These are phyloP conservation scores for Amblyraja radiata DNA, from an alignment of 2,797 vertebrate genomes.

Conservation along the genomic window DNA sequence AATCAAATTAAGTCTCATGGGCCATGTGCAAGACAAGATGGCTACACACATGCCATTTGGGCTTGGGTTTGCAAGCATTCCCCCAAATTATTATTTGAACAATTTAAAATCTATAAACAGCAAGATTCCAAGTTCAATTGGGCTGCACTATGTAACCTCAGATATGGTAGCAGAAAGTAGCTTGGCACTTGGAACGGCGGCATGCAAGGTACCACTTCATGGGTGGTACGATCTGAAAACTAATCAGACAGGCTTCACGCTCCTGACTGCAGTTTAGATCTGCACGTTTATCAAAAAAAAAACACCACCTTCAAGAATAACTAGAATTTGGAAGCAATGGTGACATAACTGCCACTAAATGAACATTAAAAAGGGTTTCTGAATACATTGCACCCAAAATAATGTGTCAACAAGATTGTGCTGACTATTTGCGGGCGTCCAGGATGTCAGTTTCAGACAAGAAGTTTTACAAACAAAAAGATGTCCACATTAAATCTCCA, in stretches of 20 bases:
- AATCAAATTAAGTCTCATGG: constrained; percentile 4
- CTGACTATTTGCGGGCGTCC: neutral
- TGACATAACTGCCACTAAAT: too few species aligned
- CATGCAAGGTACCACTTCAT: too few species aligned
- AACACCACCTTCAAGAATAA: too few species aligned
- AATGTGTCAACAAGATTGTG: neutral
- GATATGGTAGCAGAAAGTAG: neutral
- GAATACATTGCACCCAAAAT: neutral
- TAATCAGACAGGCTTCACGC: neutral
- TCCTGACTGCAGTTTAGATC: neutral
- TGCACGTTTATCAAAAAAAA: too few species aligned
- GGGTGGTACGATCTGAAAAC: neutral
- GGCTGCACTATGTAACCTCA: neutral
- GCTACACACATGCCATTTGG: neutral
- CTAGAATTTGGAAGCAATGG: too few species aligned
- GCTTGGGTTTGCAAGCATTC: neutral
- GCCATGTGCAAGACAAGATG: neutral
- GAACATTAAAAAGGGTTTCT: too few species aligned
- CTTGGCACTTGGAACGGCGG: neutral
- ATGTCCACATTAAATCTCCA: neutral
- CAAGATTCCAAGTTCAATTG: neutral
- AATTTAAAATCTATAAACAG: neutral
- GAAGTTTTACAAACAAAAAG: neutral
- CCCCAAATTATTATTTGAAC: too few species aligned
- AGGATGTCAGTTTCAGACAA: neutral